These are phyloP conservation scores for Brachionus manjavacas DNA, from an alignment of 1,140 invertebrate species.

Conservation along the genomic window DNA sequence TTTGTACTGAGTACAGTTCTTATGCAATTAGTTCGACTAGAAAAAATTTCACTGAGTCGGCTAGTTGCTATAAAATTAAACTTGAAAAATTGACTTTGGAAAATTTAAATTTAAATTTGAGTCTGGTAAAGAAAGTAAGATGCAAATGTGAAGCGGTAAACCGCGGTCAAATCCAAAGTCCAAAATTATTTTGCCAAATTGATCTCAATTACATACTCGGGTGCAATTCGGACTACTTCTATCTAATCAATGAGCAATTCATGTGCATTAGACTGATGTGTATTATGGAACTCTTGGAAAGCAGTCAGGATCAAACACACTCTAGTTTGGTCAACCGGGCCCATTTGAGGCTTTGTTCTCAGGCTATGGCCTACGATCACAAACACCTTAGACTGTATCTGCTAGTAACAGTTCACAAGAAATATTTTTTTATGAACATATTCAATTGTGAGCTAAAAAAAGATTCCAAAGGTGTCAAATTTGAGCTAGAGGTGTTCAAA, in stretches of 20 bases:
- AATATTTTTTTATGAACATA: not conserved
- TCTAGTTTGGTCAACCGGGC: not conserved
- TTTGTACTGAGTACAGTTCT: not conserved
- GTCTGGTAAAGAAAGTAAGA: not conserved
- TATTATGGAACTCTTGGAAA: slow-evolving; percentile 19
- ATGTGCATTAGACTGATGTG: not conserved
- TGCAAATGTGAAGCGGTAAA: not conserved
- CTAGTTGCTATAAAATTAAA: not conserved
- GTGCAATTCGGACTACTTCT: slow-evolving; percentile 19
- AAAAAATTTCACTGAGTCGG: not conserved
- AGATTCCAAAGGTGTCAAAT: not conserved
- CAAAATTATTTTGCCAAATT: not conserved
- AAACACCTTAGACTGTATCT: not conserved
- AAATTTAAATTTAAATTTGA: slow-evolving; percentile 30
- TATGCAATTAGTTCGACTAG: not conserved
- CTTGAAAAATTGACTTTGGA: not conserved
- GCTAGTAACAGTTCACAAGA: not conserved
- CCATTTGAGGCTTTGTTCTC: not conserved
- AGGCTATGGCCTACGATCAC: not conserved
- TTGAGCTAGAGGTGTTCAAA: not conserved
- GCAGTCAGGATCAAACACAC: not conserved
- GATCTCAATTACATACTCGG: not conserved
- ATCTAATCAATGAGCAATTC: slow-evolving; percentile 25
- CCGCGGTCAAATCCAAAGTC: not conserved
- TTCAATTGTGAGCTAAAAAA: not conserved